Evolutionary conservation across 2,888 invertebrate genomes (phyloP), one percentile per base, ranked within the genome.

Genomic region (Ramazzottius varieornatus): DNA sequence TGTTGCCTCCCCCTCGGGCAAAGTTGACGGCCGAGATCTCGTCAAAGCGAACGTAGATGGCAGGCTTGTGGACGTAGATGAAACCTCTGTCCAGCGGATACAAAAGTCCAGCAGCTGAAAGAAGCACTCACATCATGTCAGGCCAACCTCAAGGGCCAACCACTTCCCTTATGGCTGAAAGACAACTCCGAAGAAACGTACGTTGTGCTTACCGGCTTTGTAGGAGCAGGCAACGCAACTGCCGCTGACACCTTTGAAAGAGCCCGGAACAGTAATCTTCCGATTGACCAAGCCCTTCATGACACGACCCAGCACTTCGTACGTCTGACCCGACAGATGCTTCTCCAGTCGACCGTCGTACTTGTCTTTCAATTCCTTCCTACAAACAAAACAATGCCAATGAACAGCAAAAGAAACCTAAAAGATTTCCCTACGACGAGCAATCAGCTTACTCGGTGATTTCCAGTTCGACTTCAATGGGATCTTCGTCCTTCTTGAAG

Each of bases 51-150:
- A 98, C 90, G 73, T 96, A 94, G 67, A 98, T 83, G 0, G 98
- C 94, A 0, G 98, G 98, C 75, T 98, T 98, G 78, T 96, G 94
- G 1, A 98, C 89, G 75, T 92, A 98, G 71, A 98, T 93, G 74
- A 98, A 94, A 13, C 98, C 94, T 71, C 94, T 83, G 76, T 98
- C 98, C 63, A 99, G 77, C 0, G 98, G 98, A 78, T 98, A 99
- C 64, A 99, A 78, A 73, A 90, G 87, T 1, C 98, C 98, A 0
- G 93, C 93, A 0, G 94, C 89, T 8, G 54, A 8, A 29, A 54
- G 8, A 29, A 54, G 20, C 40, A 40, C 20, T 8, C 13, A 13
- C 40, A 40, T 13, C 8, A 40, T 40, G 8, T 40, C 13, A 40
- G 20, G 20, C 40, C 20, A n/a, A n/a, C n/a, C n/a, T n/a, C n/a